Base-by-base conservation (phyloP, 2,113 vertebrate genomes). In the Podarcis raffonei region DNA sequence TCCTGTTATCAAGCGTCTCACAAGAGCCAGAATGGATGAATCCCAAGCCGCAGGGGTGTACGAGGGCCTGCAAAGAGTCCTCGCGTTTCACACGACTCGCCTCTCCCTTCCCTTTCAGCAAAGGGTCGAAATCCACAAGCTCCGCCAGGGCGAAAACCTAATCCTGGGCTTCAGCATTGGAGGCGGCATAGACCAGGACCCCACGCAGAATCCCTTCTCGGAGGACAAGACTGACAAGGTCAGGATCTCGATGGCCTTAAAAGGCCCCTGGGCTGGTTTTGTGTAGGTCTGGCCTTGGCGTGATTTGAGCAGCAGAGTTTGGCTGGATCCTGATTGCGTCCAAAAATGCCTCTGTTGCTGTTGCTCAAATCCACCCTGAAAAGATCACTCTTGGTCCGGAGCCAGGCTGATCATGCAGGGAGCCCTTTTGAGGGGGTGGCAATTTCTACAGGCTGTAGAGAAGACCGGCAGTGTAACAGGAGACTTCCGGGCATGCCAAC, bases 101-200 rank as follows among this genome's bases (percentile, higher is more conserved):
- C 80, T 68, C 20, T 23, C n/a, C 18, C 37, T 77, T 32, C 65
- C 80, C 39, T 96, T 95, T 90, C 94, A 99, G 99, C 96, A 99
- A 99, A 97, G 98, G 90, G 97, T 99, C 87, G 98, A 99, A 96
- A 99, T 99, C 90, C 95, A 97, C 37, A 99, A 99, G 90, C 95
- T 99, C 71, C 97, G 97, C 1, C 97, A 99, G 62, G 98, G 97
- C 37, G 97, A 98, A 13, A 97, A 98, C 87, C 93, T 99, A 91
- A 99, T 99, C 88, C 95, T 99, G 90, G 99, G 99, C 25, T 99
- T 99, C 96, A 99, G 99, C 95, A 99, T 99, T 1, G 99, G 99
- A 95, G 99, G 99, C 15, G 99, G 99, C 84, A 99, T 99, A 18
- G 99, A 99, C 90, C 99, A 99, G 94, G 99, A 99, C 92, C 98